A percentile compares a stretch with the other conserved stretches of the same genome.
phyloP scores from a whole-genome alignment of 1,140 invertebrate species.

The Archivesica marissinica region DNA sequence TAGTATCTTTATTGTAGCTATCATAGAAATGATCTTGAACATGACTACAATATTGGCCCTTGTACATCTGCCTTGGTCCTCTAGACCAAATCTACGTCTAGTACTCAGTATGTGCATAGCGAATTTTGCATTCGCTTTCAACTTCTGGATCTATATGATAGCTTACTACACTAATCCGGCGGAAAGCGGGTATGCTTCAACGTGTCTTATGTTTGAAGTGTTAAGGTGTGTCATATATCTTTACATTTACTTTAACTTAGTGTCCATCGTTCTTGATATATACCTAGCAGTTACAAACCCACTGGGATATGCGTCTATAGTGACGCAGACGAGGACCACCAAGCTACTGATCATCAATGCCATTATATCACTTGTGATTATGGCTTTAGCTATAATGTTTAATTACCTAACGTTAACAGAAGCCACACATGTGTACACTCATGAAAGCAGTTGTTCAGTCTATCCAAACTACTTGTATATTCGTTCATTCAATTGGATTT shows the following conservation, averaged over 20 bases:
- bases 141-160: constrained; percentile 53
- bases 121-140: constrained; percentile 40
- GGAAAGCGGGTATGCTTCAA: constrained; percentile 35
- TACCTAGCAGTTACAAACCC: constrained; percentile 55
- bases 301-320: constrained; percentile 55
- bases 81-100: constrained; percentile 49
- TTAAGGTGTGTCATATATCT: constrained; percentile 44
- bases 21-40: constrained; percentile 42
- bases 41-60: constrained; percentile 46
- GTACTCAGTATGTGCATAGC: constrained; percentile 42
- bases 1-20: constrained; percentile 11
- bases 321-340: constrained; percentile 37
- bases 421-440: background rate
- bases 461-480: constrained; percentile 54
- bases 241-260: constrained; percentile 43
- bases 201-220: constrained; percentile 49
- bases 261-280: constrained; percentile 39
- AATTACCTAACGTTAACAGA: constrained; percentile 38
- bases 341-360: constrained; percentile 48
- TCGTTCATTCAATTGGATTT: constrained; percentile 62
- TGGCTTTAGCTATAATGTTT: constrained; percentile 32
- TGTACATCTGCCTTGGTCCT: constrained; percentile 53
- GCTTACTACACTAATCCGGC: constrained; percentile 42
- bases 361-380: constrained; percentile 44
- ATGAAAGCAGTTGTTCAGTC: constrained; percentile 53